Evolutionary conservation across 2,113 vertebrate genomes (phyloP).

Genomic region (Calyptomena viridis): DNA sequence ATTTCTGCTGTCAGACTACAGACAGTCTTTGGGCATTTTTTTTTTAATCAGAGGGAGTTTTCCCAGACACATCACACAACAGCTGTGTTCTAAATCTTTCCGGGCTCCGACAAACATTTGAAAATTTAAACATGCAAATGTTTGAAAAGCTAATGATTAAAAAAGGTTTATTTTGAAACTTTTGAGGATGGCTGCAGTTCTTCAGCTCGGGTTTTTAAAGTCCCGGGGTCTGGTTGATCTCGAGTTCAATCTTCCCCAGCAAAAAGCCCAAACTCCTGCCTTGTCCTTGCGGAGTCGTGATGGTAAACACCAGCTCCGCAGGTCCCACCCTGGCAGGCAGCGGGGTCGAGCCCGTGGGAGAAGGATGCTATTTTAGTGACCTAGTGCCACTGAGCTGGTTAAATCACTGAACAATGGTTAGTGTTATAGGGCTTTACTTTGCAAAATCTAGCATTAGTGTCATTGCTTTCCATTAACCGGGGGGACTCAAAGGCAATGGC

Average conservation of each 20-base stretch:
- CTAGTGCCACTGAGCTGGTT: slow-evolving; percentile 66
- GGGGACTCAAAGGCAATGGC: slow-evolving; percentile 28
- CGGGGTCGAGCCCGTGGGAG: slow-evolving; percentile 28
- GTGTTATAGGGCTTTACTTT: slow-evolving; percentile 61
- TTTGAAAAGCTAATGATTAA: slow-evolving; percentile 71
- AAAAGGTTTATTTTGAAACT: slow-evolving; percentile 72
- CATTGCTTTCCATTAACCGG: slow-evolving; percentile 53
- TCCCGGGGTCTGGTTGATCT: not conserved
- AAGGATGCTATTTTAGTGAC: slow-evolving; percentile 67
- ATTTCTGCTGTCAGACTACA: not conserved
- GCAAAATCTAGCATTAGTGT: slow-evolving; percentile 61
- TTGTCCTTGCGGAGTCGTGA: not conserved
- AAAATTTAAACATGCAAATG: slow-evolving; percentile 66
- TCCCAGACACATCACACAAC: slow-evolving; percentile 33
- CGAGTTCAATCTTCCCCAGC: not conserved
- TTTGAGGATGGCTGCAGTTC: not conserved
- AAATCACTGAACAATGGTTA: slow-evolving; percentile 68
- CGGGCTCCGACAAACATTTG: slow-evolving; percentile 51
- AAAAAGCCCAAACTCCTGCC: not conserved
- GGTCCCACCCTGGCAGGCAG: slow-evolving; percentile 48
- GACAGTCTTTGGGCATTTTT: not conserved
- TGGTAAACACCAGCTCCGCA: not conserved
- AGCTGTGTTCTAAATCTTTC: slow-evolving; percentile 69
- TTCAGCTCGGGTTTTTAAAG: not conserved
- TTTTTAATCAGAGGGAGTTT: slow-evolving; percentile 16